Conservation (phyloP, 1,140 invertebrate species). For the Dendrolimus punctatus region DNA sequence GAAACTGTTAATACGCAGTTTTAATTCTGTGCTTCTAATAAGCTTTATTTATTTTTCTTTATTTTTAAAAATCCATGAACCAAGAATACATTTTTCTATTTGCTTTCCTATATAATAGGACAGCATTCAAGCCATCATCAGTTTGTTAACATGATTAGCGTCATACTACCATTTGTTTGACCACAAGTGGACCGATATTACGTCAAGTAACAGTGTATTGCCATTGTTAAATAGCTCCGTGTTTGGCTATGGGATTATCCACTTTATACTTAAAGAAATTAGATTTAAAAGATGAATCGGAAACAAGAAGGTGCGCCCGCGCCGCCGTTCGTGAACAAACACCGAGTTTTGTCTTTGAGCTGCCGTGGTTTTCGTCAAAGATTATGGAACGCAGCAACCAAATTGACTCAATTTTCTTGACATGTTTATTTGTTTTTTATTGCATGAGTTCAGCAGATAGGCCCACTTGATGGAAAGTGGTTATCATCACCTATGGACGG, state of each 20-base stretch:
- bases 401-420: too few relatives aligned
- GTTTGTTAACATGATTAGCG: constrained; percentile 20
- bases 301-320: constrained; percentile 21
- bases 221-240: constrained; percentile 1
- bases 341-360: constrained; percentile 33
- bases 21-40: too few relatives aligned
- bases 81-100: neutral
- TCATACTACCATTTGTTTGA: constrained; percentile 12
- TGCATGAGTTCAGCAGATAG: too few relatives aligned
- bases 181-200: constrained; percentile 20
- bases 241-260: constrained; percentile 6
- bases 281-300: constrained; percentile 14
- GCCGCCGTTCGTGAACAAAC: constrained; percentile 30
- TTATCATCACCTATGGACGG: too few relatives aligned
- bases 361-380: constrained; percentile 28
- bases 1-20: too few relatives aligned
- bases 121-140: constrained; percentile 5
- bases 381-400: constrained; percentile 10
- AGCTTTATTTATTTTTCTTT: too few relatives aligned
- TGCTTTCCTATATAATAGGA: too few relatives aligned
- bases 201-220: constrained; percentile 14
- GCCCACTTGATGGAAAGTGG: too few relatives aligned
- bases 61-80: neutral
- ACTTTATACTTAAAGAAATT: constrained; percentile 2
- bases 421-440: too few relatives aligned